phyloP scores from a whole-genome alignment of 2,113 vertebrate genomes.

The Lepisosteus osseus region DNA sequence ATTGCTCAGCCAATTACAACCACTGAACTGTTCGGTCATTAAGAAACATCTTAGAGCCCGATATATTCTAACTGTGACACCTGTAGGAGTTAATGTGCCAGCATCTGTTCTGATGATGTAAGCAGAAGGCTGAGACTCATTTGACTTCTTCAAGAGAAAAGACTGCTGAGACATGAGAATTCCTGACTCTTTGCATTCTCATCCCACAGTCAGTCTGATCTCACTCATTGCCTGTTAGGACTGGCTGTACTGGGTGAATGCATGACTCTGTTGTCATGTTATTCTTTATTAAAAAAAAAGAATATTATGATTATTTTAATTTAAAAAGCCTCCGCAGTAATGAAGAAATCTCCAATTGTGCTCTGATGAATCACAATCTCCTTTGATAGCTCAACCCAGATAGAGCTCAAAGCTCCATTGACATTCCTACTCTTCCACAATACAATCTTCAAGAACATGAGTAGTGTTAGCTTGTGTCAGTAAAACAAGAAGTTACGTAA shows the following conservation, averaged over 20 bases:
- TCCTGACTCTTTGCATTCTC: constrained; percentile 9
- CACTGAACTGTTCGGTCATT: too few species aligned
- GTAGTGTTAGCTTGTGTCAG: too few species aligned
- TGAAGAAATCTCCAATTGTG: too few species aligned
- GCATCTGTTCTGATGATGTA: background rate
- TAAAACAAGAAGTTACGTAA: too few species aligned
- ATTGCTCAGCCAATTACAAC: too few species aligned
- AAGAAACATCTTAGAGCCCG: too few species aligned
- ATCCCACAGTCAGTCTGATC: background rate
- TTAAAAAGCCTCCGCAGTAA: background rate
- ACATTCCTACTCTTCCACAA: too few species aligned
- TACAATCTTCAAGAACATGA: too few species aligned
- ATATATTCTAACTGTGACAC: too few species aligned
- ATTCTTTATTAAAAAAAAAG: background rate
- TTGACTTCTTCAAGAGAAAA: background rate
- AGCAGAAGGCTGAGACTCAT: background rate
- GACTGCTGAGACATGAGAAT: constrained; percentile 1
- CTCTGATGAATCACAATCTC: too few species aligned
- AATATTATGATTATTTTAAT: background rate
- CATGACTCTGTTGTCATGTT: background rate
- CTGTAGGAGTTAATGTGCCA: background rate
- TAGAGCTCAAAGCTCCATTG: too few species aligned
- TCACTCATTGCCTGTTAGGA: background rate
- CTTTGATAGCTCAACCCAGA: too few species aligned
- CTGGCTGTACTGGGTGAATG: background rate